Evolutionary conservation across 2,888 invertebrate species (phyloP), one percentile per base, ranked within the genome.

Genomic region (Aradus depressus): DNA sequence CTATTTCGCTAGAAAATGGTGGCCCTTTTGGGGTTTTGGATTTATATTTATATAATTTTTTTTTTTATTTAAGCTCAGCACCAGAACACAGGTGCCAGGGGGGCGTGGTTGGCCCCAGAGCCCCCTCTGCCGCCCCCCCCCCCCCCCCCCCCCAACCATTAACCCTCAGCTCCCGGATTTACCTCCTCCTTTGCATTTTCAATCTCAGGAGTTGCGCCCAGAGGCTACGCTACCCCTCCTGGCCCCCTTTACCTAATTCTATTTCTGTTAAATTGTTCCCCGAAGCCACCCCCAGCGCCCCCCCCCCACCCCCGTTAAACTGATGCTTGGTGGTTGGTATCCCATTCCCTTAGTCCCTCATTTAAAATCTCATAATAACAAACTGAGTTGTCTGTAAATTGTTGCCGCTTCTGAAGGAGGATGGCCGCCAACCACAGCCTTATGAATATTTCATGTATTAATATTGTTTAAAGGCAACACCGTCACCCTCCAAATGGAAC

Each of bases 151-250:
- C 28, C 8, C 28, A 10, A 5, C 14, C 14, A 10, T n/a, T 35
- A 35, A 5, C 37, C 14, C 37, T 35, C 21, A 4, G 4, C 10
- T 34, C 35, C 4, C 4, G 14, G 5, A 4, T 18, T 18, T 5
- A 34, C 35, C n/a, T 34, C 31, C 54, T 55, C 54, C 54, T 56
- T 58, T 54, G 58, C 58, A 58, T 58, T 58, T 58, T 51, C 58
- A 58, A 58, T 58, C 52, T 50, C 58, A 53, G 44, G 50, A 54
- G 52, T n/a, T n/a, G 54, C 54, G 53, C 55, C 58, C 37, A 43
- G 48, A 48, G 52, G 58, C 55, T 22, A 43, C 50, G 38, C n/a
- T n/a, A n/a, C n/a, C n/a, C n/a, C n/a, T n/a, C n/a, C n/a, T n/a
- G n/a, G n/a, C n/a, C n/a, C 4, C 14, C 28, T 28, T 16, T 28